phyloP scores from a whole-genome alignment of 1,140 invertebrate species.

The Drosophila lowei region DNA sequence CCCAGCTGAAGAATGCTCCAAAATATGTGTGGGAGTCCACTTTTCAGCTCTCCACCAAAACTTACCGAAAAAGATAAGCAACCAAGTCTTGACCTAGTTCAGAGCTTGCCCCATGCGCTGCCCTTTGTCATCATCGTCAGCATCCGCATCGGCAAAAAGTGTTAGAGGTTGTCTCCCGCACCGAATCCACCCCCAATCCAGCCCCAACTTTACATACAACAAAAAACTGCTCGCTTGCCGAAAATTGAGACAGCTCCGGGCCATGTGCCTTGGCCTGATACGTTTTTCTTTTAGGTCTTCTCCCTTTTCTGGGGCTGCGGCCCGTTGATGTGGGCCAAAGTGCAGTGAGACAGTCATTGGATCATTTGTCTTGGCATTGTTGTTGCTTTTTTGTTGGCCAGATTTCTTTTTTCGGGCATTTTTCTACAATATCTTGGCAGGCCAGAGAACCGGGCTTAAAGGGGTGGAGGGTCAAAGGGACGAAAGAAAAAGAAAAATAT shows the following conservation, averaged over 20 bases:
- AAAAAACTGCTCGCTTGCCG: slow-evolving; percentile 39
- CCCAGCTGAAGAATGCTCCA: slow-evolving; percentile 63
- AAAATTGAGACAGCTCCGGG: slow-evolving; percentile 67
- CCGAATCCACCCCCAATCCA: too few relatives aligned
- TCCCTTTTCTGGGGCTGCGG: neutral
- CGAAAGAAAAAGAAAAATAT: too few relatives aligned
- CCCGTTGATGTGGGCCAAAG: slow-evolving; percentile 53
- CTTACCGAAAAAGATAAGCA: slow-evolving; percentile 68
- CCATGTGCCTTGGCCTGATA: slow-evolving; percentile 29
- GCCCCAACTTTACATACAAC: slow-evolving; percentile 66
- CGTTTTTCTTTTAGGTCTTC: slow-evolving; percentile 45
- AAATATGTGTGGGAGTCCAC: slow-evolving; percentile 41
- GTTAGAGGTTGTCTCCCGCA: slow-evolving; percentile 12
- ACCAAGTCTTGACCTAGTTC: slow-evolving; percentile 73
- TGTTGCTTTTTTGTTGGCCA: slow-evolving; percentile 41
- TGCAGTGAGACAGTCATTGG: slow-evolving; percentile 78
- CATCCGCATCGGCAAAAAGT: slow-evolving; percentile 23
- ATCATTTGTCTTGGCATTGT: slow-evolving; percentile 79
- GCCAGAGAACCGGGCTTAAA: too few relatives aligned
- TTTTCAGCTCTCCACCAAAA: slow-evolving; percentile 7
- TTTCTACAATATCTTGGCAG: slow-evolving; percentile 24
- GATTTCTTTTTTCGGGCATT: slow-evolving; percentile 28
- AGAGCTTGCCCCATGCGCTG: slow-evolving; percentile 50
- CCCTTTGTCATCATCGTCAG: slow-evolving; percentile 73
- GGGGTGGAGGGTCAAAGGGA: neutral